Evolutionary conservation across 2,888 invertebrate genomes (phyloP), one percentile per base, ranked within the genome.

Genomic region (Heliconius hortense): DNA sequence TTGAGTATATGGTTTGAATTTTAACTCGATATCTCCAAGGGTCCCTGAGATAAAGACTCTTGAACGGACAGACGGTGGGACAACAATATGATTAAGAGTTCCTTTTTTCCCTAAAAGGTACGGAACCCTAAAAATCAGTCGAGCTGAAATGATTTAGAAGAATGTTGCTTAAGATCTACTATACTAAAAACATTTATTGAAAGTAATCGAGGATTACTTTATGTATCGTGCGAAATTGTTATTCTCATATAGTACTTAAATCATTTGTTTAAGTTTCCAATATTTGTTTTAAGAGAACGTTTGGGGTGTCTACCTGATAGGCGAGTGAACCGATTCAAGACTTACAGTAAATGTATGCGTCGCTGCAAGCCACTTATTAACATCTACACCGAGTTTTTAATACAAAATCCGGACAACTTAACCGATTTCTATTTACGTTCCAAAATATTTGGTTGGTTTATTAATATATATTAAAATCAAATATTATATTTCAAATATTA

Each of bases 281-380:
- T 28, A 53, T 18, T 28, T 53, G 31, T 53, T 68, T 77, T 13
- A 81, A 93, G 92, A 0, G 87, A 89, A 74, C 85, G 92, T 0
- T 82, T 92, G 0, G 93, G 93, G 4, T 93, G 93, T 75, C 80
- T 79, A 0, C 43, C 76, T 4, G 79, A 84, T 2, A 70, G 75
- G 1, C 84, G 86, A 1, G 81, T 85, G 0, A 92, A 93, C 79
- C 82, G 93, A 0, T 93, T 91, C 83, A 48, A 26, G 3, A 82
- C 73, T 26, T 87, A 87, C 82, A 31, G 24, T 0, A n/a, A 67
- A 2, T 93, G 92, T 77, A 84, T 86, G 81, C 76, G 60, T 0
- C 79, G 79, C 2, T 92, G 92, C 68, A 80, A 80, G 1, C 5
- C 80, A 0, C 83, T 91, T 1, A 62, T 86, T 0, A 84, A 85